Conservation (phyloP, 2,797 vertebrate genomes). For the Anisognathus igniventris region DNA sequence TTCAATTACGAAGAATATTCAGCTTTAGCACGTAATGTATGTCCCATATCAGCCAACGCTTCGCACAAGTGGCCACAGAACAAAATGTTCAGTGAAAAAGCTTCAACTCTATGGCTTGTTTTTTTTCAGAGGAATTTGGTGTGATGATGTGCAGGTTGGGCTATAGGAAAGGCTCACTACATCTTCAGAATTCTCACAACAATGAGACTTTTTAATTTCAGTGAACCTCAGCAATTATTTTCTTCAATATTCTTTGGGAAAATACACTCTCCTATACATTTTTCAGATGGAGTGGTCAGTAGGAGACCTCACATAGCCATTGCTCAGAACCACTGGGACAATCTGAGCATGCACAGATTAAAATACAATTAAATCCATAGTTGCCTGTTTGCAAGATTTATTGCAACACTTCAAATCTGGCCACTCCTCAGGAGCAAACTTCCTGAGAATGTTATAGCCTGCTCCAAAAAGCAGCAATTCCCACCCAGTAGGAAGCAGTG, state of each 20-base stretch:
- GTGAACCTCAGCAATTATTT: neutral
- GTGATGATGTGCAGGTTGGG: neutral
- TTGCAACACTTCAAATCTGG: neutral
- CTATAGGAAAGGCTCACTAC: neutral
- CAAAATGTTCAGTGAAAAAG: neutral
- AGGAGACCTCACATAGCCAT: fast-evolving
- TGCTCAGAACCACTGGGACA: neutral
- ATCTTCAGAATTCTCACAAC: neutral
- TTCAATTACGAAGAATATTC: neutral
- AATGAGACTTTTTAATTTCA: neutral
- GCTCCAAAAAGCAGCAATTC: neutral
- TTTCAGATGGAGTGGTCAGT: fast-evolving
- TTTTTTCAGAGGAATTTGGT: neutral
- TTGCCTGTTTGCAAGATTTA: neutral
- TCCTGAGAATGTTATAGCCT: neutral
- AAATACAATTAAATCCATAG: neutral
- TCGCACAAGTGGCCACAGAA: neutral
- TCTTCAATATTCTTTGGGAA: neutral
- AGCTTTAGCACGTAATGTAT: neutral
- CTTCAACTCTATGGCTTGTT: fast-evolving
- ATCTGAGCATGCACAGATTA: neutral
- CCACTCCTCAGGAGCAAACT: neutral
- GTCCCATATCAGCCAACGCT: neutral
- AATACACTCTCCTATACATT: neutral
- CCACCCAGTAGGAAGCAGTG: neutral